Conservation (phyloP, 92 coral and sea anemone species). For the Epizoanthus stellaris region DNA sequence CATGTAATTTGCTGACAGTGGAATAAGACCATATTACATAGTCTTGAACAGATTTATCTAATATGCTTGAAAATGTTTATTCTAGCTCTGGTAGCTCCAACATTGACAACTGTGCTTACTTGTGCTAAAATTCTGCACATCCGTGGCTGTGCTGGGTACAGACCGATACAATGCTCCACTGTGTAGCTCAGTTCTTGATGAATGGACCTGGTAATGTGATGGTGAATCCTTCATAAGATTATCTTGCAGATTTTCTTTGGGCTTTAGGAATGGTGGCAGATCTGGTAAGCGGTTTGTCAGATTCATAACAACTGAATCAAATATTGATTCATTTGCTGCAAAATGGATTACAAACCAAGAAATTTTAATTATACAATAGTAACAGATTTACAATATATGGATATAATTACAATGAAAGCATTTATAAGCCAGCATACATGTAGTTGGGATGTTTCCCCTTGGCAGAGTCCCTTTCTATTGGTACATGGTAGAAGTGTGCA, state of each 20-base stretch:
- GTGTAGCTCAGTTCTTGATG: not conserved
- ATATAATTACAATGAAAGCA: too few relatives aligned
- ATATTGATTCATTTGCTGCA: conserved; percentile 27
- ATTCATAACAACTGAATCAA: conserved; percentile 27
- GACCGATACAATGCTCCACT: not conserved
- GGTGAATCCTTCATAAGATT: not conserved
- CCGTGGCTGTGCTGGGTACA: not conserved
- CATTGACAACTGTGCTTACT: conserved; percentile 5
- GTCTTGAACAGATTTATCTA: too few relatives aligned
- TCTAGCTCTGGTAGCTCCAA: too few relatives aligned
- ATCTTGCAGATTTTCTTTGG: conserved; percentile 24
- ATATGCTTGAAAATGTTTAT: too few relatives aligned
- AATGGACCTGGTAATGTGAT: not conserved
- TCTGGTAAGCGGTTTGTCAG: conserved; percentile 31
- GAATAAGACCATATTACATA: too few relatives aligned
- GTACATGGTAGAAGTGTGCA: too few relatives aligned
- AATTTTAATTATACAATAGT: too few relatives aligned
- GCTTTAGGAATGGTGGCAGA: conserved; percentile 32
- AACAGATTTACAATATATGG: too few relatives aligned
- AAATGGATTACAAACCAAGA: not conserved
- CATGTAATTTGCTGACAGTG: too few relatives aligned
- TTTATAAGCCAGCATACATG: too few relatives aligned
- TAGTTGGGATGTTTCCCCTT: too few relatives aligned
- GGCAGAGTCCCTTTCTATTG: too few relatives aligned
- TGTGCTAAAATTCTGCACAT: conserved; percentile 19